A percentile compares a stretch with the other conserved stretches of the same genome.
phyloP scores from a whole-genome alignment of 2,113 vertebrate species.

The Turnix velox region DNA sequence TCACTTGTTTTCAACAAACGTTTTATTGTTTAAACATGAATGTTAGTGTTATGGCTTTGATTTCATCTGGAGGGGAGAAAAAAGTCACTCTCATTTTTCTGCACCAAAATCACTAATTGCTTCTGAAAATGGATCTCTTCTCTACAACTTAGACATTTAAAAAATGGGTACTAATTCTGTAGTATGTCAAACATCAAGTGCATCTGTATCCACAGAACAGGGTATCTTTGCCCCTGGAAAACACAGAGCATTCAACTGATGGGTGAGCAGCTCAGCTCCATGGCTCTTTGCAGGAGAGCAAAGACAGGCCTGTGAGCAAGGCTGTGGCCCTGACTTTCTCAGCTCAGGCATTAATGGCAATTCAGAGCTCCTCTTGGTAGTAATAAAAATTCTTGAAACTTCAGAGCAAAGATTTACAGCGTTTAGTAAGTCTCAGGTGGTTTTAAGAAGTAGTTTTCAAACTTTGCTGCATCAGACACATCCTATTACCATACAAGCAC shows the following conservation, averaged over 20 bases:
- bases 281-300: background rate
- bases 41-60: background rate
- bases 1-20: background rate
- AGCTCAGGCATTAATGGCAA: background rate
- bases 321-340: rapidly evolving
- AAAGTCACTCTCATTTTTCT: background rate
- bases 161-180: background rate
- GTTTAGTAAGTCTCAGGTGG: background rate
- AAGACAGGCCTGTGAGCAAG: background rate
- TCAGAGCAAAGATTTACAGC: background rate
- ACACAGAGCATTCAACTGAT: rapidly evolving
- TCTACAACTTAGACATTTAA: background rate
- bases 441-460: background rate
- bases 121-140: background rate
- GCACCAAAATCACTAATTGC: background rate
- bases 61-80: background rate
- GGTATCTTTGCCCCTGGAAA: background rate
- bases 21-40: background rate
- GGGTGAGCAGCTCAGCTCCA: background rate
- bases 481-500: background rate
- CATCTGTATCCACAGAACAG: background rate
- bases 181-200: rapidly evolving
- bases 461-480: background rate
- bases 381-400: background rate
- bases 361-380: background rate